Evolutionary conservation across 2,797 vertebrate genomes (phyloP), one percentile per base, ranked within the genome.

Genomic region (Phylloscopus collybita): DNA sequence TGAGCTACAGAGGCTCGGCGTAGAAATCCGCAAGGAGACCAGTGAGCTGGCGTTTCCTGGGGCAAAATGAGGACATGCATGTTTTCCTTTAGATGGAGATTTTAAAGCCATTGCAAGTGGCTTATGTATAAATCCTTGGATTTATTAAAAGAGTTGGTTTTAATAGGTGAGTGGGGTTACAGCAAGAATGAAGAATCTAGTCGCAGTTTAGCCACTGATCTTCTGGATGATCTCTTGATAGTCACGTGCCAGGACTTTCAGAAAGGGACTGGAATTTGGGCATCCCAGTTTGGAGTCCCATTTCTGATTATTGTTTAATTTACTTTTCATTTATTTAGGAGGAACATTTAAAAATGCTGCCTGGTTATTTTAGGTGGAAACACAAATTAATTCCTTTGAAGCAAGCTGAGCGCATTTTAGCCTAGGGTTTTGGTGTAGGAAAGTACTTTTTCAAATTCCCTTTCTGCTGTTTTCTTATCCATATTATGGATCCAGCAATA

Each of bases 1-100:
- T 0, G 2, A 61, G 20, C 16, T 49, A 16, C 51, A 80, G 62
- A 57, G 34, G 34, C 27, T 66, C 38, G 76, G 42, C 14, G 6
- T 62, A 80, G 62, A 22, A 40, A 57, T 27, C 51, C 1, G 1
- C 54, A 49, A 72, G 40, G 47, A 57, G 32, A 80, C 34, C 66
- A 73, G 34, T 10, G 49, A 86, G 66, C 62, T 0, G 3, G 13
- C 4, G 0, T 30, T 60, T 50, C 64, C 2, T 49, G 86, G 74
- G 90, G 90, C 94, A 95, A 94, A 94, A 81, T 51, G 54, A 93
- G 91, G 92, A 88, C 89, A 64, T 20, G 70, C 21, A 20, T 86
- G 51, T 62, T 95, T 95, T 93, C 29, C 29, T 90, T 76, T 4
- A 0, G 36, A 40, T 40, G 11, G 60, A 86, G 85, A 64, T 81